Percentiles rank a stretch among this genome's conserved stretches.
phyloP scores from a whole-genome alignment of 2,797 vertebrate genomes.

The Florisuga fusca region DNA sequence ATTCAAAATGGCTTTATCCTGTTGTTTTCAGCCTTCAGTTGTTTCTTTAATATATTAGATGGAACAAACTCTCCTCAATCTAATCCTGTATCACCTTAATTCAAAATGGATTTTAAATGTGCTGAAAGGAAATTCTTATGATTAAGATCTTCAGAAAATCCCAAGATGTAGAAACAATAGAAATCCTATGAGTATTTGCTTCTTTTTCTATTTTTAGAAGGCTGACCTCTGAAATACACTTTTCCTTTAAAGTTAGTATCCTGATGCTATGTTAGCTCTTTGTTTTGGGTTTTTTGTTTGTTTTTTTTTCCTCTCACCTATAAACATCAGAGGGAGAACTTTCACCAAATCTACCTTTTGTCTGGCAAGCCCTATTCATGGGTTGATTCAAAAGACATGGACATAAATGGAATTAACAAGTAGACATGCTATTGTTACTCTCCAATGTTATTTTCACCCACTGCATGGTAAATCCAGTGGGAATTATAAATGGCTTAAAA shows the following conservation, averaged over 20 bases:
- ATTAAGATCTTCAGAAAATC: background rate
- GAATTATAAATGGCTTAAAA: background rate
- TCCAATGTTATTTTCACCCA: background rate
- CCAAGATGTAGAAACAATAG: background rate
- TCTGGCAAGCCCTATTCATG: background rate
- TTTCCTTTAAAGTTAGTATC: background rate
- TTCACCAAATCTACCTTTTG: background rate
- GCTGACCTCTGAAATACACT: background rate
- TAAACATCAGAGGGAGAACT: background rate
- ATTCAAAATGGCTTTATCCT: background rate
- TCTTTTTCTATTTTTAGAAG: background rate
- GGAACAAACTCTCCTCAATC: background rate
- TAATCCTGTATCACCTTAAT: background rate
- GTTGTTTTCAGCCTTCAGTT: background rate
- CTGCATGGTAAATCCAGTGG: background rate
- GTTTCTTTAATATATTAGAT: background rate
- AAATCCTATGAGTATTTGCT: background rate
- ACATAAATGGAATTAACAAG: background rate
- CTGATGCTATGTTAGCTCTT: background rate
- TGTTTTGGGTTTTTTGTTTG: background rate
- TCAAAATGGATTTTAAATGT: background rate
- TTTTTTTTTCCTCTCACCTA: background rate
- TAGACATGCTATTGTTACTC: background rate
- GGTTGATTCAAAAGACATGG: background rate
- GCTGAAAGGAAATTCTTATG: background rate